These are phyloP conservation scores for Drosophila murphyi DNA, from an alignment of 1,140 invertebrate species.

Conservation along the genomic window DNA sequence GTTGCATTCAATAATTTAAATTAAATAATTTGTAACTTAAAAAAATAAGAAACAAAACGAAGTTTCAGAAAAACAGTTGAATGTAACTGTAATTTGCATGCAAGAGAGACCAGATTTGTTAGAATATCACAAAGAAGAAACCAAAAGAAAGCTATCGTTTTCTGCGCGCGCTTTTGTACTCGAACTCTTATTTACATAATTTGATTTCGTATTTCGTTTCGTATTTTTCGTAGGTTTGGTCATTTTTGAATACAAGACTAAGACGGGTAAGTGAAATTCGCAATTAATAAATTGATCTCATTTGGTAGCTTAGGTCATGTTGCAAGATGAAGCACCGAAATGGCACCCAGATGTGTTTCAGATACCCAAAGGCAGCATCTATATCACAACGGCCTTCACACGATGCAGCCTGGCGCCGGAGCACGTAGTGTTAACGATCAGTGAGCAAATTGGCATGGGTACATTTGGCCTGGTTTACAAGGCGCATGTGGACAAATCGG, in stretches of 20 bases:
- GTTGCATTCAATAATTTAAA: not conserved
- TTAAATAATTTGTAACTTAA: not conserved
- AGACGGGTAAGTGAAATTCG: too few species aligned
- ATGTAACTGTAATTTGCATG: not conserved
- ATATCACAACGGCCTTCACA: conserved; percentile 6
- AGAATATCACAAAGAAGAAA: not conserved
- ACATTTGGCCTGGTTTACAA: conserved; percentile 52
- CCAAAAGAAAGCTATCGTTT: not conserved
- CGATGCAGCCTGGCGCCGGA: not conserved
- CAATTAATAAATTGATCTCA: too few species aligned
- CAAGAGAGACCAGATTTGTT: not conserved
- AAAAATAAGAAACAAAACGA: not conserved
- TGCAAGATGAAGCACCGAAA: too few species aligned
- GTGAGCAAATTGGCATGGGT: conserved; percentile 34
- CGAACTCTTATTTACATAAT: not conserved
- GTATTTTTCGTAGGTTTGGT: too few species aligned
- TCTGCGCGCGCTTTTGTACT: not conserved
- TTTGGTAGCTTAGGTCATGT: too few species aligned
- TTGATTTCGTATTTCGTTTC: too few species aligned
- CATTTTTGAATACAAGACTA: too few species aligned
- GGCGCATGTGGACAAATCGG: conserved; percentile 6
- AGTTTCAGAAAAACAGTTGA: not conserved
- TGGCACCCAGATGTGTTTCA: too few species aligned
- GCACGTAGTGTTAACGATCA: conserved; percentile 14
- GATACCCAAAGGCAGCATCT: conserved; percentile 3